Evolutionary conservation across 2,797 vertebrate genomes (phyloP), one percentile per base, ranked within the genome.

Genomic region (Clarias fuscus): DNA sequence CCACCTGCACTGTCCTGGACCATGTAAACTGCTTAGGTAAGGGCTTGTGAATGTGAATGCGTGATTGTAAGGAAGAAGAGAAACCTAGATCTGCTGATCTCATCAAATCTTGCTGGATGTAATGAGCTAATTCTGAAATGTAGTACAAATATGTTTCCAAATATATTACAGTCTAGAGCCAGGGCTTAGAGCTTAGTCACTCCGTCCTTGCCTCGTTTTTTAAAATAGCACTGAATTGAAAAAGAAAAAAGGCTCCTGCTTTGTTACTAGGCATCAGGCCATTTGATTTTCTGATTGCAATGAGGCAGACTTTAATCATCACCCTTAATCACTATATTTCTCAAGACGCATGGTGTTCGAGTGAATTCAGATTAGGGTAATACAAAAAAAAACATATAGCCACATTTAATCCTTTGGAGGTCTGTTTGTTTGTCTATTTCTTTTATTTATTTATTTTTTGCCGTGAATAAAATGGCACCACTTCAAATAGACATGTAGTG

Each of bases 21-120:
- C 97, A 99, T 0, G 89, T 99, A 0, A 97, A 98, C 81, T 99
- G 98, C 87, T 89, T 99, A 92, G 98, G 98, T 99, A 93, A 84
- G 88, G 73, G 18, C 91, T 79, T 27, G 20, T 20, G 1, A 14
- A 58, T 1, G 8, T 59, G 1, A 10, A 61, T 24, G 11, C 6
- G 62, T 62, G 30, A 79, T 40, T 24, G 10, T 30, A 58, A 77
- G 7, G 2, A n/a, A 17, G n/a, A n/a, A 58, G 48, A 48, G 72
- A 75, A 56, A 6, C 72, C 72, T 56, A 4, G 15, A 58, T 58
- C 15, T 79, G 59, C 59, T 79, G 58, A 62, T 64, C 10, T 40
- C 30, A 11, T 37, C 11, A 17, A 18, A 76, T 27, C 24, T 53
- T 27, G 17, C 53, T 77, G 14, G 58, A 8, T 30, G 7, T 11